Conservation (phyloP, 2,888 invertebrate species). For the Mesochorus sp. region DNA sequence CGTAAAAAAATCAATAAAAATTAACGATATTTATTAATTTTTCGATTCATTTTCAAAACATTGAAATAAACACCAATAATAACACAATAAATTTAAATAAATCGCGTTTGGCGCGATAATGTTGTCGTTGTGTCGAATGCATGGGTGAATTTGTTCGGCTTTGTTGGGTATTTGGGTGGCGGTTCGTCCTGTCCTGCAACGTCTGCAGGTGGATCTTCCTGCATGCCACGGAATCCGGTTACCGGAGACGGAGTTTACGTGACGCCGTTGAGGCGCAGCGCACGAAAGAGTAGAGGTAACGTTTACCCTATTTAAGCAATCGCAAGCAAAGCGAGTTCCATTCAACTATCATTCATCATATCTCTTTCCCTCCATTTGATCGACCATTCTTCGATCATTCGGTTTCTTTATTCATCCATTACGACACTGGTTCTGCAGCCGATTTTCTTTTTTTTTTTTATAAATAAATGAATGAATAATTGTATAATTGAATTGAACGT, state of each 20-base stretch:
- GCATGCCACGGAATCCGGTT: slow-evolving; percentile 86
- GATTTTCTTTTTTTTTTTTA: background rate
- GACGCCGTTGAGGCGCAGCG: slow-evolving; percentile 82
- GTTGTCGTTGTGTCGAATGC: slow-evolving; percentile 62
- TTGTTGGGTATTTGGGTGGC: slow-evolving; percentile 73
- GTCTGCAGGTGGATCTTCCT: slow-evolving; percentile 79
- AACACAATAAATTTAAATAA: slow-evolving; percentile 46
- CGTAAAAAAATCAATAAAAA: too few species aligned
- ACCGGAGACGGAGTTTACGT: slow-evolving; percentile 85
- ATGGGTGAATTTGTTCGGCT: slow-evolving; percentile 71
- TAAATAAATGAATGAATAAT: background rate
- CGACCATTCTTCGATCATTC: background rate
- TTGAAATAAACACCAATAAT: slow-evolving; percentile 42
- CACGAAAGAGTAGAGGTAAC: slow-evolving; percentile 81
- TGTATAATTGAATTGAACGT: background rate
- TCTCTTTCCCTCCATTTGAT: background rate
- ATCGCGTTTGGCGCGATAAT: slow-evolving; percentile 63
- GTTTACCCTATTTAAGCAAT: slow-evolving; percentile 56
- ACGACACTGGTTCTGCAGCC: too few species aligned
- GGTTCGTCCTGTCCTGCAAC: slow-evolving; percentile 71
- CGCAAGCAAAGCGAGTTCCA: slow-evolving; percentile 17
- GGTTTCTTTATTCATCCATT: too few species aligned
- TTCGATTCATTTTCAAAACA: slow-evolving; percentile 55
- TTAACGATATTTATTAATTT: too few species aligned
- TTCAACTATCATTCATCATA: slow-evolving; percentile 13